A percentile compares a stretch with the other conserved stretches of the same genome.
phyloP scores from a whole-genome alignment of 1,140 invertebrate genomes.

The Steinernema khuongi region DNA sequence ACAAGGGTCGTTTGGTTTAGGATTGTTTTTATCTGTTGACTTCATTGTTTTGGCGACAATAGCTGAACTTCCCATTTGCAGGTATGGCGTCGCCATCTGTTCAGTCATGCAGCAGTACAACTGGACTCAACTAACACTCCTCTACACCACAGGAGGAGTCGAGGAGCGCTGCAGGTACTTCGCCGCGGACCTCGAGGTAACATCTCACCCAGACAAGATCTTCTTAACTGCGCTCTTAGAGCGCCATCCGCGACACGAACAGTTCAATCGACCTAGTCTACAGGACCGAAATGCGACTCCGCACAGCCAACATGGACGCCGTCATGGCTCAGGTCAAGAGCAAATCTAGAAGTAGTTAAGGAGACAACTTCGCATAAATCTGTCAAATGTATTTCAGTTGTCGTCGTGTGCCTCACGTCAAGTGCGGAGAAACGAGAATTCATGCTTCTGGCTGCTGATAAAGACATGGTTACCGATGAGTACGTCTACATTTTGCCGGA shows the following conservation, averaged over 20 bases:
- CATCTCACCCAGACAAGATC: neutral
- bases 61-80: neutral
- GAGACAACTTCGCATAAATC: neutral
- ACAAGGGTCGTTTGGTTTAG: too few relatives aligned
- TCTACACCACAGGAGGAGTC: slow-evolving; percentile 20
- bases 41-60: neutral
- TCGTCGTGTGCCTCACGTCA: slow-evolving; percentile 36
- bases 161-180: neutral
- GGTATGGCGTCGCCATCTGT: slow-evolving; percentile 27
- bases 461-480: slow-evolving; percentile 30
- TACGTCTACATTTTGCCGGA: slow-evolving; percentile 36
- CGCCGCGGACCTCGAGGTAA: neutral
- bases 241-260: neutral
- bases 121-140: slow-evolving; percentile 35
- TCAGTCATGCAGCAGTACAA: slow-evolving; percentile 23
- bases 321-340: slow-evolving; percentile 26
- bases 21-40: too few relatives aligned
- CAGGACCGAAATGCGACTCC: slow-evolving; percentile 26
- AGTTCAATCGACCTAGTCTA: slow-evolving; percentile 29
- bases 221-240: neutral
- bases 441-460: slow-evolving; percentile 36
- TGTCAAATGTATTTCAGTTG: slow-evolving; percentile 39
- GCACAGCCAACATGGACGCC: neutral
- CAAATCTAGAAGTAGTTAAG: slow-evolving; percentile 37
- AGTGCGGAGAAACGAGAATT: slow-evolving; percentile 28